A percentile compares a stretch with the other conserved stretches of the same genome.
Conservation (phyloP, 2,797 vertebrate genomes). For the Enteromius afrohamiltoni region DNA sequence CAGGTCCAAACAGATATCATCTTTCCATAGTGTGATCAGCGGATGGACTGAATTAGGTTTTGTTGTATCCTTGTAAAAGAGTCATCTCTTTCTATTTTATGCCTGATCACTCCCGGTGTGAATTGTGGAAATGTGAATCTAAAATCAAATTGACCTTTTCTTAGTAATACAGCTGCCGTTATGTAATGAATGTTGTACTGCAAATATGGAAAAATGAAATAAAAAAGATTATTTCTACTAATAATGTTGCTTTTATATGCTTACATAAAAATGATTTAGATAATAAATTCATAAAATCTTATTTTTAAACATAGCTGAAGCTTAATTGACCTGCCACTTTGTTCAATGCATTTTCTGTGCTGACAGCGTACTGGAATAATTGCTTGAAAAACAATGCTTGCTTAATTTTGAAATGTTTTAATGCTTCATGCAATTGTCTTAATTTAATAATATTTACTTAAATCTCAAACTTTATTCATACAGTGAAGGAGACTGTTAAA, state of each 20-base stretch:
- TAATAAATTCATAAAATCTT: not conserved
- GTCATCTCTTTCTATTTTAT: not conserved
- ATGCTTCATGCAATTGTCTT: not conserved
- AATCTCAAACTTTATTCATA: not conserved
- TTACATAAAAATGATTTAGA: not conserved
- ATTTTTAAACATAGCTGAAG: not conserved
- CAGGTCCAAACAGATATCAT: not conserved
- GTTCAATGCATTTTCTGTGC: not conserved
- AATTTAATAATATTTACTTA: not conserved
- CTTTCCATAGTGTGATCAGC: conserved; percentile 4
- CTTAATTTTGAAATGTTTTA: not conserved
- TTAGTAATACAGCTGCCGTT: not conserved
- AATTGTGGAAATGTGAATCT: not conserved
- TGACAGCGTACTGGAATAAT: not conserved
- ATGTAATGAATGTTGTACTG: not conserved
- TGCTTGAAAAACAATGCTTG: not conserved
- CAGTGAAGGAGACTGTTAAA: not conserved
- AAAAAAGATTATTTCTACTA: not conserved
- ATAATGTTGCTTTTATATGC: not conserved
- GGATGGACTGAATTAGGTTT: not conserved
- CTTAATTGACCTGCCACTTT: not conserved
- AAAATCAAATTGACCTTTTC: not conserved
- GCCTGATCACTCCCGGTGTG: not conserved
- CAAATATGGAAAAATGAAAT: not conserved
- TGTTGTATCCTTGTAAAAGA: conserved; percentile 5